Evolutionary conservation across 2,888 invertebrate species (phyloP).

Genomic region (Hermaeophaga mercurialis): DNA sequence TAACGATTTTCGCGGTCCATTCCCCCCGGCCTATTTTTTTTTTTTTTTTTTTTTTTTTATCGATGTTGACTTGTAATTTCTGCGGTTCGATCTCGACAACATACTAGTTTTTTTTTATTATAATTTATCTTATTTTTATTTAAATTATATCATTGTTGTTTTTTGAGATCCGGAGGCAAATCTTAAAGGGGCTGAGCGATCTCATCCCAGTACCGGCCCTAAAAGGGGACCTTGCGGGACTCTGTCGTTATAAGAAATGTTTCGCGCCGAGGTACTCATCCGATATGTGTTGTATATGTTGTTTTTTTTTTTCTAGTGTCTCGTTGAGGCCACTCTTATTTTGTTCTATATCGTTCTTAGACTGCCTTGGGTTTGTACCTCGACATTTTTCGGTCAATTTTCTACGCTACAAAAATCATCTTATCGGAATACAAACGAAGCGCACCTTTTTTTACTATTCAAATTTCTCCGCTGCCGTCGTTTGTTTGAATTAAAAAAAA

Average conservation of each 20-base stretch:
- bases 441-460: no score
- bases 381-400: no score
- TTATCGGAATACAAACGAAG: no score
- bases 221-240: slow-evolving; percentile 34
- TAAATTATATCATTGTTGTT: slow-evolving; percentile 54
- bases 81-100: slow-evolving; percentile 35
- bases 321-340: slow-evolving; percentile 55
- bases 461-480: no score
- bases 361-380: slow-evolving; percentile 46
- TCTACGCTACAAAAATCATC: no score
- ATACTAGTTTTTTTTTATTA: slow-evolving; percentile 43
- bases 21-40: no score
- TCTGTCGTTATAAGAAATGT: neutral
- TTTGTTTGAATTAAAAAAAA: no score
- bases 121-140: slow-evolving; percentile 55
- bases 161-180: slow-evolving; percentile 47
- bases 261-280: slow-evolving; percentile 44
- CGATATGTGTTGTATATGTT: slow-evolving; percentile 54
- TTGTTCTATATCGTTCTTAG: slow-evolving; percentile 52
- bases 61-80: slow-evolving; percentile 6
- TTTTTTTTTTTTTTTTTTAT: slow-evolving; percentile 10
- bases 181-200: slow-evolving; percentile 52
- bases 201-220: slow-evolving; percentile 50
- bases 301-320: slow-evolving; percentile 46
- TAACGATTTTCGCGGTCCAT: no score